phyloP scores from a whole-genome alignment of 1,140 invertebrate species.

The Drosophila malerkotliana region DNA sequence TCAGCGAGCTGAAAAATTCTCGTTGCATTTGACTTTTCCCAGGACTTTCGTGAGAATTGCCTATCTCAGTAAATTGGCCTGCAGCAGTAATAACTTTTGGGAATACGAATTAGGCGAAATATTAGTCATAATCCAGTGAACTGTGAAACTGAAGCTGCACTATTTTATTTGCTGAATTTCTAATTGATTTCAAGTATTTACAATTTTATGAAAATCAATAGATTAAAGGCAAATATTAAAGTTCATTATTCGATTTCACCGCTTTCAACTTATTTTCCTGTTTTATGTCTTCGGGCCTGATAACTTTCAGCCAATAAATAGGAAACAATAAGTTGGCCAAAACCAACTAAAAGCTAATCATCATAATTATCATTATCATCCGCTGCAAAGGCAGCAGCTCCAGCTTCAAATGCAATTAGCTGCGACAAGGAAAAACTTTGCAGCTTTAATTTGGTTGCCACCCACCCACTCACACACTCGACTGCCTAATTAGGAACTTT shows the following conservation, averaged over 20 bases:
- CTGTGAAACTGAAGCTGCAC: not conserved
- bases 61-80: constrained; percentile 20
- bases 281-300: not conserved
- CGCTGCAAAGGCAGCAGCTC: constrained; percentile 11
- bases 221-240: too few relatives aligned
- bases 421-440: constrained; percentile 54
- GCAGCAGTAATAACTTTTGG: constrained; percentile 12
- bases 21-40: constrained; percentile 38
- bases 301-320: constrained; percentile 42
- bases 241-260: too few relatives aligned
- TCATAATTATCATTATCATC: constrained; percentile 46
- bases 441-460: constrained; percentile 29
- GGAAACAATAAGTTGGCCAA: constrained; percentile 20
- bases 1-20: constrained; percentile 69
- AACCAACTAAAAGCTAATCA: constrained; percentile 51
- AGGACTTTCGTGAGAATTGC: constrained; percentile 29
- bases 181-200: too few relatives aligned
- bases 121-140: not conserved
- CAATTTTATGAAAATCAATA: too few relatives aligned
- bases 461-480: constrained; percentile 21
- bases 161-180: too few relatives aligned
- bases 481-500: constrained; percentile 74
- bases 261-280: too few relatives aligned
- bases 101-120: constrained; percentile 19
- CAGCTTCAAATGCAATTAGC: constrained; percentile 70